These are phyloP conservation scores for Ectobius pallidus DNA, from an alignment of 2,888 invertebrate species.

Conservation along the genomic window DNA sequence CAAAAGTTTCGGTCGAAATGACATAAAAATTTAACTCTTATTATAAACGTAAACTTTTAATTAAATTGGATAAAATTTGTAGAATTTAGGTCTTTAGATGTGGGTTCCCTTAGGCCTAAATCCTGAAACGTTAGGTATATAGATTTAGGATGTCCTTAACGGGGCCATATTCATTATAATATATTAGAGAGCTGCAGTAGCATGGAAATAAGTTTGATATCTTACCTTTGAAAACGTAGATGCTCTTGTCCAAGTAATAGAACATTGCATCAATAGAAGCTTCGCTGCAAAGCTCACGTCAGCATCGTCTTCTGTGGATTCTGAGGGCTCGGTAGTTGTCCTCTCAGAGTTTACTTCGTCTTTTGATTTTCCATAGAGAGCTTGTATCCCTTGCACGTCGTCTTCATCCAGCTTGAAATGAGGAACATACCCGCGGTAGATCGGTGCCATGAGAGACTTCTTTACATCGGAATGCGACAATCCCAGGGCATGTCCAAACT, in stretches of 20 bases:
- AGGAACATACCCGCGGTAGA: constrained; percentile 7
- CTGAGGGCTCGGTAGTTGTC: constrained; percentile 51
- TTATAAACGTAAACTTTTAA: too few species aligned
- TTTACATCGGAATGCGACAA: neutral
- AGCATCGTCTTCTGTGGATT: constrained; percentile 71
- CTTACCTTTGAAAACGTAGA: constrained; percentile 88
- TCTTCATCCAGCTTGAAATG: neutral
- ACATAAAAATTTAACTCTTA: too few species aligned
- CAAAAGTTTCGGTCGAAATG: too few species aligned
- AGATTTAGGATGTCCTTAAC: too few species aligned
- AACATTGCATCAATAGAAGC: constrained; percentile 88
- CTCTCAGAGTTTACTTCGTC: too few species aligned
- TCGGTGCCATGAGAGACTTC: neutral
- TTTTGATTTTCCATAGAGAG: constrained; percentile 73
- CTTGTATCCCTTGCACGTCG: constrained; percentile 1
- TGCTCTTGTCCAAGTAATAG: constrained; percentile 83
- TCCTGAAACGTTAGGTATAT: too few species aligned
- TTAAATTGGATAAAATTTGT: too few species aligned
- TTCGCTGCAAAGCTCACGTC: constrained; percentile 76
- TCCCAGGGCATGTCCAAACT: constrained; percentile 6
- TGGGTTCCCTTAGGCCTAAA: too few species aligned
- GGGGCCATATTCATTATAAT: too few species aligned
- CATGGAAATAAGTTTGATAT: too few species aligned
- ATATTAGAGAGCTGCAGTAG: too few species aligned
- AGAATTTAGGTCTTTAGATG: too few species aligned